phyloP scores from a whole-genome alignment of 1,140 invertebrate species.

The Dysdera silvatica region DNA sequence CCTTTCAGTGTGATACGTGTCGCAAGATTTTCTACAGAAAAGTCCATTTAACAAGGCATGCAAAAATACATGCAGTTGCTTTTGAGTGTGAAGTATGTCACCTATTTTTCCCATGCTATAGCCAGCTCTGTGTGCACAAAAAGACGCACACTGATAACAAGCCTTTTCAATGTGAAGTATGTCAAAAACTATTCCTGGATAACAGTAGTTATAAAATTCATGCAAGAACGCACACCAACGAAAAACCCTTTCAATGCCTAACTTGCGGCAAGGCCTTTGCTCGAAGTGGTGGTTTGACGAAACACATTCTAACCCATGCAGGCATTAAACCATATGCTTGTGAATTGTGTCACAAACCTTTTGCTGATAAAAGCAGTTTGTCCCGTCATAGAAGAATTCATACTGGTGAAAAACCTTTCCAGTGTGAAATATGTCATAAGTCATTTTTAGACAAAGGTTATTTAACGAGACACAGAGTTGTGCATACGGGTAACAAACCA shows the following conservation, averaged over 20 bases:
- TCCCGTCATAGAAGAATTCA: not conserved
- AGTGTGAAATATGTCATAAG: constrained; percentile 30
- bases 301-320: constrained; percentile 20
- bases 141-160: too few species aligned
- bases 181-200: not conserved
- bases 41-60: too few species aligned
- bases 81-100: too few species aligned
- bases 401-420: constrained; percentile 25
- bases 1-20: too few species aligned
- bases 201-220: not conserved
- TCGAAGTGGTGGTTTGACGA: too few species aligned
- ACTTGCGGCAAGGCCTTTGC: too few species aligned
- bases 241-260: too few species aligned
- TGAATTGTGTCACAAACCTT: constrained; percentile 21
- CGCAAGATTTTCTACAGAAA: too few species aligned
- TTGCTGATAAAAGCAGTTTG: not conserved
- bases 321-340: constrained; percentile 19
- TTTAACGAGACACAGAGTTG: constrained; percentile 13
- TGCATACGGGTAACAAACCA: constrained; percentile 17
- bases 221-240: not conserved
- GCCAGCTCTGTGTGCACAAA: too few species aligned
- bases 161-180: not conserved
- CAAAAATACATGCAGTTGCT: too few species aligned
- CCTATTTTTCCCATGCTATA: too few species aligned
- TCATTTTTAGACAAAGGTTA: constrained; percentile 26